Percentiles rank a stretch among this genome's conserved stretches.
Conservation (phyloP, 1,140 invertebrate genomes). For the Zaprionus ghesquierei region DNA sequence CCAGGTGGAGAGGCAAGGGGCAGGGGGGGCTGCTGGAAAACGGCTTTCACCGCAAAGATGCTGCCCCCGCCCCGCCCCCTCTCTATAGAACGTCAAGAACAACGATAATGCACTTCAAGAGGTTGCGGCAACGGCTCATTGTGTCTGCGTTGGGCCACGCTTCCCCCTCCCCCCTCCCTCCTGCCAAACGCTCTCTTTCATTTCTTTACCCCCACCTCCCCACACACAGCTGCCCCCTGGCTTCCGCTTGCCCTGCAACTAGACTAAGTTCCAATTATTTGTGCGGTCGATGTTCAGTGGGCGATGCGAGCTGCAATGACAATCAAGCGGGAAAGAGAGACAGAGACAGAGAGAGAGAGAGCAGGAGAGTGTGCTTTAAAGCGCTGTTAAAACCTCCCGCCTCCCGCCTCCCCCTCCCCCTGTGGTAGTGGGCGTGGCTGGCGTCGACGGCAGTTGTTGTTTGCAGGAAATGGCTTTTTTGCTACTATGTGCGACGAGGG, state of each 20-base stretch:
- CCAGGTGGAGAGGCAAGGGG: background rate
- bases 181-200: background rate
- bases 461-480: slow-evolving; percentile 76
- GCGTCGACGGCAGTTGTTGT: slow-evolving; percentile 67
- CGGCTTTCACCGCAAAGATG: slow-evolving; percentile 66
- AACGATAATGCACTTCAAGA: slow-evolving; percentile 78
- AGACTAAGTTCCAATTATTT: slow-evolving; percentile 80
- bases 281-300: slow-evolving; percentile 70
- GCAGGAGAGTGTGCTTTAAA: slow-evolving; percentile 49
- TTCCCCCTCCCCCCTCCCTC: background rate
- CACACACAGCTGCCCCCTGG: background rate
- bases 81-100: slow-evolving; percentile 55
- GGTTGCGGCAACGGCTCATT: slow-evolving; percentile 65
- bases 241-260: slow-evolving; percentile 20
- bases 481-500: slow-evolving; percentile 43
- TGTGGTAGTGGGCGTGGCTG: slow-evolving; percentile 34
- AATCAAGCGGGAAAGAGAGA: background rate
- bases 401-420: background rate
- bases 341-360: background rate
- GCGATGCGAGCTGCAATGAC: slow-evolving; percentile 49
- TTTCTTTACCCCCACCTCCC: background rate
- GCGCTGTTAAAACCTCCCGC: slow-evolving; percentile 24
- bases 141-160: slow-evolving; percentile 53
- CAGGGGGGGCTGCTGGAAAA: background rate
- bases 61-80: background rate